A percentile compares a stretch with the other conserved stretches of the same genome.
phyloP scores from a whole-genome alignment of 1,140 invertebrate species.

The Conus betulinus region DNA sequence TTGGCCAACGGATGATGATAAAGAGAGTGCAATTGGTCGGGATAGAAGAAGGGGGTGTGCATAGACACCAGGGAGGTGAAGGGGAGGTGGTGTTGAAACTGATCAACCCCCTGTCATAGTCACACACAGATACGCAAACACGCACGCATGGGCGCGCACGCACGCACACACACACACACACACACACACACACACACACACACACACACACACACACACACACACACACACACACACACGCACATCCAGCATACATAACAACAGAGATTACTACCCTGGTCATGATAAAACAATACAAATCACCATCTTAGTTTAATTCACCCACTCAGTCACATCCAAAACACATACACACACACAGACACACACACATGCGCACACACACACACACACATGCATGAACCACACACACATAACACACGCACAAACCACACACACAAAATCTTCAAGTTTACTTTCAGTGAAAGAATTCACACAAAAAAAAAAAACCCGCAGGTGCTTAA shows the following conservation, averaged over 20 bases:
- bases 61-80: conserved; percentile 64
- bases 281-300: background rate
- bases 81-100: conserved; percentile 63
- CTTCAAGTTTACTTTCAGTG: no score
- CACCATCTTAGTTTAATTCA: background rate
- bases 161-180: background rate
- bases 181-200: background rate
- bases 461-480: no score
- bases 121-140: background rate
- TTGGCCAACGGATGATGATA: conserved; percentile 29
- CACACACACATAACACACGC: no score
- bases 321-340: no score
- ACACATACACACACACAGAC: no score
- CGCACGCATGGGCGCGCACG: background rate
- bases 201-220: background rate
- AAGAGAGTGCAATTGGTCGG: conserved; percentile 33
- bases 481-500: no score
- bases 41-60: conserved; percentile 53
- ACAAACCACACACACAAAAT: no score
- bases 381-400: no score
- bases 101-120: conserved; percentile 64
- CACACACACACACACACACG: background rate
- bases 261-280: no score
- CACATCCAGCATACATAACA: background rate
- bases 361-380: no score